phyloP scores from a whole-genome alignment of 2,888 invertebrate genomes.

The Cantharis lateralis region DNA sequence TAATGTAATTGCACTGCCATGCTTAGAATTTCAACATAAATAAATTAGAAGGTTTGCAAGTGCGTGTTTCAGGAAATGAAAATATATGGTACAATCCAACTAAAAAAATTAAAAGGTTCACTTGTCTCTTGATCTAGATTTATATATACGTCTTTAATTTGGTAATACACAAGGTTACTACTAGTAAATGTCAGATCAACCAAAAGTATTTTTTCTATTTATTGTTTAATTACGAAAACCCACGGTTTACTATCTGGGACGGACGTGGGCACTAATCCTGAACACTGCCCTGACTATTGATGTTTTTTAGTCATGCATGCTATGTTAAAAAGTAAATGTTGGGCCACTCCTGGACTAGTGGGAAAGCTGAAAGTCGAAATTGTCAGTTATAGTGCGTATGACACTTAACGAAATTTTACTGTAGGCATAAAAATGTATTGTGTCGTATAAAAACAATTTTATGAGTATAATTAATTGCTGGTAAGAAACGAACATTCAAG shows the following conservation, averaged over 20 bases:
- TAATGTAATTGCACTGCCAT: conserved; percentile 5
- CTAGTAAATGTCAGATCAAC: neutral
- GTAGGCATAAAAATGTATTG: too few relatives aligned
- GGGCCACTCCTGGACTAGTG: too few relatives aligned
- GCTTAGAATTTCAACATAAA: conserved; percentile 9
- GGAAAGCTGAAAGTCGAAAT: too few relatives aligned
- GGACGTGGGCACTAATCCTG: too few relatives aligned
- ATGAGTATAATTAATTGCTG: too few relatives aligned
- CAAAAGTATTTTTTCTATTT: neutral
- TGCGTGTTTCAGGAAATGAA: conserved; percentile 13
- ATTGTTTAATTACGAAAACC: neutral
- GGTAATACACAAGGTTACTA: neutral
- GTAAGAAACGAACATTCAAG: too few relatives aligned
- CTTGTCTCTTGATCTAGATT: conserved; percentile 1
- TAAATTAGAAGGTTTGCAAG: conserved; percentile 5
- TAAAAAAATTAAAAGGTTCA: conserved; percentile 7
- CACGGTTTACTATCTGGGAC: neutral
- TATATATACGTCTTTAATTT: neutral
- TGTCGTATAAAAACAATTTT: too few relatives aligned
- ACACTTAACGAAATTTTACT: too few relatives aligned
- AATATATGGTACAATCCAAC: conserved; percentile 5
- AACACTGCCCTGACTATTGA: too few relatives aligned
- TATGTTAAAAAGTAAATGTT: too few relatives aligned
- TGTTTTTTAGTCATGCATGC: too few relatives aligned
- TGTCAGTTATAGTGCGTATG: too few relatives aligned